These are phyloP conservation scores for Tortrix viridana DNA, from an alignment of 2,888 invertebrate species.

Conservation along the genomic window DNA sequence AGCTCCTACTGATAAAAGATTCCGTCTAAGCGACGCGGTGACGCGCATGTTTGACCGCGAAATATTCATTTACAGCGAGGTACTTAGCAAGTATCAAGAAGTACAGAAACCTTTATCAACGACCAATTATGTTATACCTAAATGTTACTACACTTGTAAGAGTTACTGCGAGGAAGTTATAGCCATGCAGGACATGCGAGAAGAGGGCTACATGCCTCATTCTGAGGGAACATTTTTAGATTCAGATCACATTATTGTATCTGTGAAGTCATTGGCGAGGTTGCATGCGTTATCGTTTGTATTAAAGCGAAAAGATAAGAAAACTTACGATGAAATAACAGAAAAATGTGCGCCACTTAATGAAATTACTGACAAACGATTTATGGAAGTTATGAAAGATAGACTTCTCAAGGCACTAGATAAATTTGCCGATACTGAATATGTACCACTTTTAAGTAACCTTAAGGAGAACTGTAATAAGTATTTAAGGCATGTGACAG, in stretches of 20 bases:
- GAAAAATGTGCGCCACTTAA: conserved; percentile 62
- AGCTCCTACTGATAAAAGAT: conserved; percentile 71
- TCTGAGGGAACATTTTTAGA: conserved; percentile 59
- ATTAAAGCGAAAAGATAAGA: conserved; percentile 50
- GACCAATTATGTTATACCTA: conserved; percentile 55
- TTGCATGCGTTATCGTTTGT: conserved; percentile 72
- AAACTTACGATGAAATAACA: conserved; percentile 54
- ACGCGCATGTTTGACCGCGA: conserved; percentile 68
- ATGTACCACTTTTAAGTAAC: conserved; percentile 53
- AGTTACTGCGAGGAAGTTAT: conserved; percentile 68
- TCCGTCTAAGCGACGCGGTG: conserved; percentile 70
- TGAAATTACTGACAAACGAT: conserved; percentile 60
- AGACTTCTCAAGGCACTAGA: conserved; percentile 64
- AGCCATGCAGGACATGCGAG: conserved; percentile 68
- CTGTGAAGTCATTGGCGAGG: conserved; percentile 63
- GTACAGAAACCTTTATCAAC: conserved; percentile 49
- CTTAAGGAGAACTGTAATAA: conserved; percentile 55
- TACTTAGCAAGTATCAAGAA: conserved; percentile 57
- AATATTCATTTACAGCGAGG: conserved; percentile 64
- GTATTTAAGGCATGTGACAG: conserved; percentile 51
- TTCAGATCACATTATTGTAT: conserved; percentile 58
- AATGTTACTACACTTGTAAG: conserved; percentile 60
- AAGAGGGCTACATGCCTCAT: conserved; percentile 59
- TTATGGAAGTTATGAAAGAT: conserved; percentile 63
- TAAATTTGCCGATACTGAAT: conserved; percentile 57